Conservation (phyloP, 2,888 invertebrate genomes). For the Epinotia bilunana region DNA sequence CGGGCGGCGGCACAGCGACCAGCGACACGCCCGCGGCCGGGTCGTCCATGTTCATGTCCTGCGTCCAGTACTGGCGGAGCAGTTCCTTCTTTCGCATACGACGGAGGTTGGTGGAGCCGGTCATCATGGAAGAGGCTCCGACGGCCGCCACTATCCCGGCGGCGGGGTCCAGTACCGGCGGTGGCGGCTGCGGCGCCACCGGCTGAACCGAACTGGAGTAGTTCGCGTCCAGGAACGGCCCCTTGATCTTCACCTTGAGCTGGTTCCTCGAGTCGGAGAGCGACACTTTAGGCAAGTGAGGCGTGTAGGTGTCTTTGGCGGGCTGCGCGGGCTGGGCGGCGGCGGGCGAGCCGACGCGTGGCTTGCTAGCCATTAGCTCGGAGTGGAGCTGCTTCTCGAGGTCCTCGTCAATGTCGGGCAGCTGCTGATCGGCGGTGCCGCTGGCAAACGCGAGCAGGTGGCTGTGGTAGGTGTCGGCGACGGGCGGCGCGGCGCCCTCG, state of each 20-base stretch:
- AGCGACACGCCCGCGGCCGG: conserved; percentile 82
- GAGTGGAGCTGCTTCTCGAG: conserved; percentile 90
- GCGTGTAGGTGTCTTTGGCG: conserved; percentile 46
- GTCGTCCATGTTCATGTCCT: conserved; percentile 94
- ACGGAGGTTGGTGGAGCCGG: conserved; percentile 90
- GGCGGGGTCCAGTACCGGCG: conserved; percentile 70
- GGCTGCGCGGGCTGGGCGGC: conserved; percentile 12
- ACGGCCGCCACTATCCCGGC: conserved; percentile 72
- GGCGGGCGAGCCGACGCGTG: conserved; percentile 60
- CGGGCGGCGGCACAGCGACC: conserved; percentile 83
- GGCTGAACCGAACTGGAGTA: conserved; percentile 87
- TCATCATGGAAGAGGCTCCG: conserved; percentile 73
- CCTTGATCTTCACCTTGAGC: conserved; percentile 95
- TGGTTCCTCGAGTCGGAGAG: conserved; percentile 93
- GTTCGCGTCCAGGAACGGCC: conserved; percentile 91
- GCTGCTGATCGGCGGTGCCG: conserved; percentile 87
- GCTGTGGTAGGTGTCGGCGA: conserved; percentile 85
- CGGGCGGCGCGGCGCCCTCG: conserved; percentile 83
- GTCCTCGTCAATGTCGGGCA: conserved; percentile 91
- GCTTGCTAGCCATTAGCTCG: conserved; percentile 85
- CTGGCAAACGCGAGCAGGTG: conserved; percentile 88
- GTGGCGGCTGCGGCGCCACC: conserved; percentile 83
- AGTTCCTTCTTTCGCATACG: conserved; percentile 96
- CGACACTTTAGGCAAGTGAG: conserved; percentile 87
- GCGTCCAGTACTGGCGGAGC: conserved; percentile 91